Evolutionary conservation across 1,140 invertebrate species (phyloP), one percentile per base, ranked within the genome.

Genomic region (Helicoverpa armigera): DNA sequence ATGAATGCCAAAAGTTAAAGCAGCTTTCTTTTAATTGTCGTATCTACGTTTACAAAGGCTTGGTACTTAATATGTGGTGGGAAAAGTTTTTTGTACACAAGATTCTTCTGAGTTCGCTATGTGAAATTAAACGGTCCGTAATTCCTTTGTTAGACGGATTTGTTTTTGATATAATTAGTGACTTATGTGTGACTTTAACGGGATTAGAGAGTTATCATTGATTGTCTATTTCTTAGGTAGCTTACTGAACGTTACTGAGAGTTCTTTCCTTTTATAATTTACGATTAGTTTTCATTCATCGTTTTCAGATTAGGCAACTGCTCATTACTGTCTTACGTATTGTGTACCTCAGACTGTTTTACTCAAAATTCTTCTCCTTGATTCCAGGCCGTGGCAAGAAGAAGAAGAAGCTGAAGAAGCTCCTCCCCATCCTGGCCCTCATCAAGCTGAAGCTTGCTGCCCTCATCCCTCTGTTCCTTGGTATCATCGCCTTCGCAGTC

Each of bases 371-470:
- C 1, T 5, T 60, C 5, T 67, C 81, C 50, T 85, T 82, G 75
- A 81, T 93, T 89, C 18, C 90, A 97, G 96, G 97, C 65, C 96
- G 97, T 83, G 97, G 97, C 61, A 97, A 97, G 90, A 94, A 94
- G 87, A 97, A 97, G 96, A 96, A 96, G 94, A 96, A 96, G 94
- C 95, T 96, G 88, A 97, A 97, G 96, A 96, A 97, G 88, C 96
- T 98, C 82, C 91, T 97, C 86, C 97, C 97, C 53, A 95, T 98
- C 86, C 94, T 98, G 16, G 95, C 98, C 81, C 95, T 98, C 43
- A 93, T 98, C 92, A 97, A 97, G 89, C 89, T 98, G 94, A 98
- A 98, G 94, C 96, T 97, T 31, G 97, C 97, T 16, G 96, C 97
- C 7, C 95, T 98, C 35, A 96, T 98, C 82, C 97, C 97, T 2